Evolutionary conservation across 1,140 invertebrate genomes (phyloP).

Genomic region (Habropoda laboriosa): DNA sequence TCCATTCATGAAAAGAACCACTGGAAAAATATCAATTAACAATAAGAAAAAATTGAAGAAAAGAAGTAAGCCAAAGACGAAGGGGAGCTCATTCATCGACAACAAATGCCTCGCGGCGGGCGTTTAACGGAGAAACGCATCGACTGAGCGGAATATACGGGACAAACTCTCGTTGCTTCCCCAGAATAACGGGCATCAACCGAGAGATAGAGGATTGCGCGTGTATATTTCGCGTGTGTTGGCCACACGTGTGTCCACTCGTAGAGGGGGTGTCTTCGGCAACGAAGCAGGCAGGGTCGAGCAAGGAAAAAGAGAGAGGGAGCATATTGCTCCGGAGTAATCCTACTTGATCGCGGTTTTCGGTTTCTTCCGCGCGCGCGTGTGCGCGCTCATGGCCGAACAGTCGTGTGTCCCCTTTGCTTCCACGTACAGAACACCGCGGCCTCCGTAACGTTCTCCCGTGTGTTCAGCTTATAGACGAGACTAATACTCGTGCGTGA

Average conservation of each 20-base stretch:
- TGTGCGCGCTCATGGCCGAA: slow-evolving; percentile 32
- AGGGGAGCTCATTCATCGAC: background rate
- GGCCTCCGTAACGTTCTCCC: background rate
- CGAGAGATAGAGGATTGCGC: slow-evolving; percentile 61
- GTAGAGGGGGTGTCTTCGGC: slow-evolving; percentile 53
- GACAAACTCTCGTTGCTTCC: slow-evolving; percentile 68
- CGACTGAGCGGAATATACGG: slow-evolving; percentile 51
- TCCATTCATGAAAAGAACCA: background rate
- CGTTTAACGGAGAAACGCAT: slow-evolving; percentile 43
- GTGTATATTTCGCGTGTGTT: slow-evolving; percentile 56
- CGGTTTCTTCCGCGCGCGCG: slow-evolving; percentile 66
- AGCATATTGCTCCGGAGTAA: slow-evolving; percentile 79
- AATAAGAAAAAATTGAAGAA: background rate
- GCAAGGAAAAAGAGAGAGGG: slow-evolving; percentile 66
- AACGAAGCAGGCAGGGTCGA: slow-evolving; percentile 47
- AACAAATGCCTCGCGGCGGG: background rate
- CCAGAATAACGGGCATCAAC: slow-evolving; percentile 73
- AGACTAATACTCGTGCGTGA: slow-evolving; percentile 71
- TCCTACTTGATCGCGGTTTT: slow-evolving; percentile 81
- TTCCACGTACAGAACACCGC: slow-evolving; percentile 44
- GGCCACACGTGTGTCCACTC: slow-evolving; percentile 30
- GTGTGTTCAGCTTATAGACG: slow-evolving; percentile 55
- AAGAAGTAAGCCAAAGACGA: background rate
- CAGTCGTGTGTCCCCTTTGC: slow-evolving; percentile 2
- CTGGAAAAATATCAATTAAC: background rate